Evolutionary conservation across 2,888 invertebrate species (phyloP).

Genomic region (Acrobasis consociella): DNA sequence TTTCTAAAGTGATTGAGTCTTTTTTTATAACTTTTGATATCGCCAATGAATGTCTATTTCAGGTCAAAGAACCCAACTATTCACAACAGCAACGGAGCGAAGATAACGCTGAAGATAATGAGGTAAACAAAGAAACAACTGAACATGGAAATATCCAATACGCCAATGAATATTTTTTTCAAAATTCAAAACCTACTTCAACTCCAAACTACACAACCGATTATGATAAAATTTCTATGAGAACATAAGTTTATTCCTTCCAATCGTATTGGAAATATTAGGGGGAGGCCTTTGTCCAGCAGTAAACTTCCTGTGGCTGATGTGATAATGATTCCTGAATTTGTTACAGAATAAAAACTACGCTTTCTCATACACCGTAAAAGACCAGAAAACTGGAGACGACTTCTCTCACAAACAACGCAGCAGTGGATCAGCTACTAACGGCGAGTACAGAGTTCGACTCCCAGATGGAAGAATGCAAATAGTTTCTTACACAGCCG

Average conservation of each 20-base stretch:
- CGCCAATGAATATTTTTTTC: not conserved
- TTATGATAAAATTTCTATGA: too few species aligned
- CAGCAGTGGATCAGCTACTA: slow-evolving; percentile 84
- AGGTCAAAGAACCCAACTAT: slow-evolving; percentile 43
- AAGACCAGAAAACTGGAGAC: slow-evolving; percentile 84
- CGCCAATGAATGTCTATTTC: slow-evolving; percentile 28
- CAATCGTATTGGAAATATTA: too few species aligned
- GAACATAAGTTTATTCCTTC: not conserved
- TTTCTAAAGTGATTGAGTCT: too few species aligned
- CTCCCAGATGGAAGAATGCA: slow-evolving; percentile 86
- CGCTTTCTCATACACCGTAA: slow-evolving; percentile 86
- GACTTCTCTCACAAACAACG: slow-evolving; percentile 86
- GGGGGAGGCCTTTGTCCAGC: too few species aligned
- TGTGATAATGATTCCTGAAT: too few species aligned
- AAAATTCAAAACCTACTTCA: not conserved
- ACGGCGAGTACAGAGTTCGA: slow-evolving; percentile 86
- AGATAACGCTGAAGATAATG: slow-evolving; percentile 49
- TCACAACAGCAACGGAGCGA: slow-evolving; percentile 38
- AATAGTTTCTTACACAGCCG: slow-evolving; percentile 86
- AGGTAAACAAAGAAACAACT: slow-evolving; percentile 41
- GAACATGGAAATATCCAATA: not conserved
- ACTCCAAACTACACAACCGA: too few species aligned
- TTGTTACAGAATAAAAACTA: slow-evolving; percentile 77
- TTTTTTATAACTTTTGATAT: too few species aligned
- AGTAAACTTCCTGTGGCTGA: too few species aligned